Evolutionary conservation across 2,888 invertebrate genomes (phyloP).

Genomic region (Octodonta nipae): DNA sequence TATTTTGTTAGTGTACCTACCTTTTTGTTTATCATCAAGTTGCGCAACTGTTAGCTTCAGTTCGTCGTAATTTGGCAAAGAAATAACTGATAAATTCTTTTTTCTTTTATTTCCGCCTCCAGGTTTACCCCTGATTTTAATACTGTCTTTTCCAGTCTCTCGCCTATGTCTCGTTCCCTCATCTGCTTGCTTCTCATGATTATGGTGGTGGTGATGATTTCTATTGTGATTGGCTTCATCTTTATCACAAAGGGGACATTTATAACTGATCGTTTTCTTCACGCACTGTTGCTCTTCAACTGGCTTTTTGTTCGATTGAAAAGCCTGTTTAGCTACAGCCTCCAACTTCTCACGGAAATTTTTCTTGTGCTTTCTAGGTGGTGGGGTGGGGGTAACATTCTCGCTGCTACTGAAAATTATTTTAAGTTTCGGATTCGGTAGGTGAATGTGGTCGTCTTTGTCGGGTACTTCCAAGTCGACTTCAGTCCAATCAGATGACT

Average conservation of each 20-base stretch:
- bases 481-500: conserved; percentile 41
- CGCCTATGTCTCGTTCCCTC: conserved; percentile 12
- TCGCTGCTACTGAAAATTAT: conserved; percentile 29
- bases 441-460: conserved; percentile 29
- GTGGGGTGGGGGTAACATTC: conserved; percentile 33
- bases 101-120: conserved; percentile 27
- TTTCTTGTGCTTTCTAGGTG: conserved; percentile 30
- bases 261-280: conserved; percentile 31
- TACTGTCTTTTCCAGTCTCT: conserved; percentile 10
- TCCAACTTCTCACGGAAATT: conserved; percentile 30
- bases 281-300: conserved; percentile 30
- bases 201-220: conserved; percentile 23
- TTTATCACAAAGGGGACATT: conserved; percentile 31
- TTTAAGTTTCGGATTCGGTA: conserved; percentile 28
- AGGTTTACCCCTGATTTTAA: conserved; percentile 10
- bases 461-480: conserved; percentile 40
- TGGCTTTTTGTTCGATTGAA: conserved; percentile 16
- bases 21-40: conserved; percentile 22
- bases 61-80: conserved; percentile 42
- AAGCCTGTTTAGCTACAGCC: conserved; percentile 30
- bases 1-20: no score
- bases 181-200: conserved; percentile 7
- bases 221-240: conserved; percentile 25
- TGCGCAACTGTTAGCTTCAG: conserved; percentile 31
- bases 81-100: conserved; percentile 40